These are phyloP conservation scores for Conger conger DNA, from an alignment of 2,113 vertebrate species.

Conservation along the genomic window DNA sequence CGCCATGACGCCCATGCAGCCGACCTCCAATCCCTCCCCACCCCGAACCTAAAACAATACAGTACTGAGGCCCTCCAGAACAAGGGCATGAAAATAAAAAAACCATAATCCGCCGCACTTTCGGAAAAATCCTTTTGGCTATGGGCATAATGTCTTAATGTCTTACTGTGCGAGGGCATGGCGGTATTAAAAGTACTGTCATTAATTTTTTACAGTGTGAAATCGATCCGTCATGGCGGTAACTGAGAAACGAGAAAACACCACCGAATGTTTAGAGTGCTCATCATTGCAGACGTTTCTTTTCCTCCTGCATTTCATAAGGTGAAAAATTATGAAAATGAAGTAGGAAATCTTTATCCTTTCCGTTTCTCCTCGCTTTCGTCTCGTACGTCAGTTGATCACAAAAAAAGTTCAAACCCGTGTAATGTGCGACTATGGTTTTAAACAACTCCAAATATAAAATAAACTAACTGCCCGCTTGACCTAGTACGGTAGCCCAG, in stretches of 20 bases:
- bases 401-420: background rate
- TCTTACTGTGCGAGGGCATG: background rate
- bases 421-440: background rate
- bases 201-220: background rate
- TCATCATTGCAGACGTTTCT: too few species aligned
- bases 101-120: background rate
- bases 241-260: background rate
- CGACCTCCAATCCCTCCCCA: conserved; percentile 19
- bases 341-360: background rate
- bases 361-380: background rate
- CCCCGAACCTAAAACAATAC: conserved; percentile 32
- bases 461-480: background rate
- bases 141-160: background rate
- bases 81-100: conserved; percentile 29
- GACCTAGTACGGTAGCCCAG: conserved; percentile 1
- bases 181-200: background rate
- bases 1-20: conserved; percentile 16
- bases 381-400: background rate
- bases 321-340: too few species aligned
- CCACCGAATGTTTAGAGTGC: background rate
- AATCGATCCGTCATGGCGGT: background rate
- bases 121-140: conserved; percentile 10
- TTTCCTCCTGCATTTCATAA: too few species aligned
- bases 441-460: background rate
- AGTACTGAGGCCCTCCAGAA: conserved; percentile 46